A percentile compares a stretch with the other conserved stretches of the same genome.
phyloP scores from a whole-genome alignment of 1,140 invertebrate genomes.

The Hyles euphorbiae region DNA sequence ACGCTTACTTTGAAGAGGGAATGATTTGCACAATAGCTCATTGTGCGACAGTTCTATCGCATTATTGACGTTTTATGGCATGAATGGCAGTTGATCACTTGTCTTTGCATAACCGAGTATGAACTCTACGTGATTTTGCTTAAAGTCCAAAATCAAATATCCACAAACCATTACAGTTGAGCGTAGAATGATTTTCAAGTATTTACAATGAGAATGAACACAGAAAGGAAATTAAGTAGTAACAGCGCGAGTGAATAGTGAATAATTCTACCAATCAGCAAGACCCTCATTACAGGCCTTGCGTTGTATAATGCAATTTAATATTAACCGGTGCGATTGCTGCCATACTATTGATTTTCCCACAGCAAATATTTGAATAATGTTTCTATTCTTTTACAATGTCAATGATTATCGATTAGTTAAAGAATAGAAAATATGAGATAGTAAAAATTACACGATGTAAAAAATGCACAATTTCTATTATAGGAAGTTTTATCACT shows the following conservation, averaged over 20 bases:
- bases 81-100: constrained; percentile 19
- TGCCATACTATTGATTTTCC: too few species aligned
- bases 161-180: neutral
- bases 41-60: constrained; percentile 34
- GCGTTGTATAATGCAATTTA: neutral
- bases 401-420: too few species aligned
- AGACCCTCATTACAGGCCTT: neutral
- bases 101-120: neutral
- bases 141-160: neutral
- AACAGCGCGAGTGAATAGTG: constrained; percentile 11
- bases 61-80: constrained; percentile 33
- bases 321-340: too few species aligned
- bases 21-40: constrained; percentile 37
- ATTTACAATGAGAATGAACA: constrained; percentile 11
- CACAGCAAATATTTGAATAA: too few species aligned
- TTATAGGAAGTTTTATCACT: too few species aligned
- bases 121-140: neutral
- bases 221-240: constrained; percentile 18
- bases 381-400: too few species aligned
- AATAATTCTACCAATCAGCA: neutral
- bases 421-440: too few species aligned
- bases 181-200: constrained; percentile 8
- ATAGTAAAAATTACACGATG: too few species aligned
- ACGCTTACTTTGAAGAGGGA: constrained; percentile 36
- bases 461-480: too few species aligned